Evolutionary conservation across 2,888 invertebrate genomes (phyloP).

Genomic region (Leptopilina drosophilae): DNA sequence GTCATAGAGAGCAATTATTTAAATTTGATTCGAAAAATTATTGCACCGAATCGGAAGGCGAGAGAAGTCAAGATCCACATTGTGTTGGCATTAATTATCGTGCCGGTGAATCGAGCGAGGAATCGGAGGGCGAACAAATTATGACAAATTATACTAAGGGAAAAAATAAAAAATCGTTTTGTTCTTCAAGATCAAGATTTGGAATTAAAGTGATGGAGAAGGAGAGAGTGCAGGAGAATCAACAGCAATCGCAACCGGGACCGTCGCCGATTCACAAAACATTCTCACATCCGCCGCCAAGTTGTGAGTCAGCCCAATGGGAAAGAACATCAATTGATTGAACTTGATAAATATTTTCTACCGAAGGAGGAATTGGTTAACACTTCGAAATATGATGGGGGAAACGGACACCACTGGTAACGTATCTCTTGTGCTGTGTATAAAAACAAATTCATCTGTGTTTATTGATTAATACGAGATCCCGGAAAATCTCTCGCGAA

Average conservation of each 20-base stretch:
- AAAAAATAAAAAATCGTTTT: too few species aligned
- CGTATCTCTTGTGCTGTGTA: slow-evolving; percentile 39
- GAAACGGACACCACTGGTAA: slow-evolving; percentile 52
- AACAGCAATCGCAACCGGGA: slow-evolving; percentile 60
- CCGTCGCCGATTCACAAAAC: slow-evolving; percentile 64
- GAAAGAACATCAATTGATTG: slow-evolving; percentile 50
- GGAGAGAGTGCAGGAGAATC: slow-evolving; percentile 47
- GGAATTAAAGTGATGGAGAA: not conserved
- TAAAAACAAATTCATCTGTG: slow-evolving; percentile 43
- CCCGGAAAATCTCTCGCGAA: slow-evolving; percentile 41
- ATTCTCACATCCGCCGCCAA: slow-evolving; percentile 62
- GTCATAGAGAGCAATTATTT: slow-evolving; percentile 42
- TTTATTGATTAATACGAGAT: slow-evolving; percentile 50
- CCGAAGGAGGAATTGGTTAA: slow-evolving; percentile 47
- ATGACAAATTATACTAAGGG: too few species aligned
- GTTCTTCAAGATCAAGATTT: not conserved
- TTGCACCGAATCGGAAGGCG: too few species aligned
- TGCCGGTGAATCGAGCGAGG: too few species aligned
- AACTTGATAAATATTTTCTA: slow-evolving; percentile 55
- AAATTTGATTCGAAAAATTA: too few species aligned
- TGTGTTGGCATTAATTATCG: too few species aligned
- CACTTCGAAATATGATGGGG: slow-evolving; percentile 54
- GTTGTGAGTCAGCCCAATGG: slow-evolving; percentile 67
- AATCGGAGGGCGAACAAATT: too few species aligned
- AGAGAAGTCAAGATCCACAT: too few species aligned